Evolutionary conservation across 2,888 invertebrate species (phyloP).

Genomic region (Chrysomela aeneicollis): DNA sequence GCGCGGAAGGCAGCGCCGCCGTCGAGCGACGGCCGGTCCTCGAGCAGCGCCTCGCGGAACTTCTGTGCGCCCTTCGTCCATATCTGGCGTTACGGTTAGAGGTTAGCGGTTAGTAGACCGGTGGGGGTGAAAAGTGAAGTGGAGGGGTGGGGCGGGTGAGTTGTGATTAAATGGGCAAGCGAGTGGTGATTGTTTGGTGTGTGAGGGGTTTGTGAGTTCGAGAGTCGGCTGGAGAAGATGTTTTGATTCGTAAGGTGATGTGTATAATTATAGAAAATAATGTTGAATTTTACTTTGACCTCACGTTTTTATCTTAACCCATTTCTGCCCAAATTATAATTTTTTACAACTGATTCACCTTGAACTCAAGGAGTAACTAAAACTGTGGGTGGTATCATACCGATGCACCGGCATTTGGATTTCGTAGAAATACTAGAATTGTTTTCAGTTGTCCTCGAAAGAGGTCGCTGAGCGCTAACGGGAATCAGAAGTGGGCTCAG

Average conservation of each 20-base stretch:
- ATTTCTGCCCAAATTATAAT: too few species aligned
- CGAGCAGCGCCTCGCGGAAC: slow-evolving; percentile 84
- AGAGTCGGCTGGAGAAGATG: slow-evolving; percentile 21
- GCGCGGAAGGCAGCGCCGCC: slow-evolving; percentile 58
- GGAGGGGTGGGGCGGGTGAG: slow-evolving; percentile 32
- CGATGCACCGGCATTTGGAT: too few species aligned
- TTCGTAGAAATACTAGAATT: too few species aligned
- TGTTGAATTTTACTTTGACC: too few species aligned
- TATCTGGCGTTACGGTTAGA: slow-evolving; percentile 71
- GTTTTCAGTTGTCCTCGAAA: too few species aligned
- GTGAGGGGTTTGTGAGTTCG: slow-evolving; percentile 15
- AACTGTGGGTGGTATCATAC: too few species aligned
- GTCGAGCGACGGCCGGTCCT: slow-evolving; percentile 83
- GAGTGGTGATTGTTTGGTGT: slow-evolving; percentile 37
- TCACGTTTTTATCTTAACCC: too few species aligned
- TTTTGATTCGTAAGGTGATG: slow-evolving; percentile 40
- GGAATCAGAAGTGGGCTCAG: too few species aligned
- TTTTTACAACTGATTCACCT: too few species aligned
- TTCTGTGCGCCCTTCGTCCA: slow-evolving; percentile 86
- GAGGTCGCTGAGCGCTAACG: too few species aligned
- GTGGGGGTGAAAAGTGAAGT: slow-evolving; percentile 24
- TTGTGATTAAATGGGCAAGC: slow-evolving; percentile 43
- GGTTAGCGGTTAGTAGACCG: slow-evolving; percentile 63
- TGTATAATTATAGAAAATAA: too few species aligned
- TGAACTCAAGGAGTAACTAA: too few species aligned